These are phyloP conservation scores for Cynocephalus volans DNA, from an alignment of 2,113 vertebrate genomes.

Conservation along the genomic window DNA sequence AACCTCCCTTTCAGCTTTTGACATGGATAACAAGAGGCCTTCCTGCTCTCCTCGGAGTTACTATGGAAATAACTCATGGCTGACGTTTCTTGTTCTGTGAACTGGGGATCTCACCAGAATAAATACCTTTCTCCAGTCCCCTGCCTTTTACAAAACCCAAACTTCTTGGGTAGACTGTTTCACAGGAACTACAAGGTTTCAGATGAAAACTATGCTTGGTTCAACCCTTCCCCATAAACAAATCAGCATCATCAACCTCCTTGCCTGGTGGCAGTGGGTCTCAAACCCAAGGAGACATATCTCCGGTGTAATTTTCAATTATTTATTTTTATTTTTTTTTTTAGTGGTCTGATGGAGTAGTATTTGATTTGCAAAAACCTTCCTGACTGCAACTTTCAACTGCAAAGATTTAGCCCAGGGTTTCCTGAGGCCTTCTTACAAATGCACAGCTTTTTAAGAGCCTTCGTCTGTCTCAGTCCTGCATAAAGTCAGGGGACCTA, in stretches of 20 bases:
- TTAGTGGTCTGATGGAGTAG: neutral
- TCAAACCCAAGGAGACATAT: neutral
- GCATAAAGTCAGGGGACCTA: neutral
- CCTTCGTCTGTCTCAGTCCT: neutral
- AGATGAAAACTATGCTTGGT: neutral
- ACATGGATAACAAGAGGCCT: neutral
- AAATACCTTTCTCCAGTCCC: neutral
- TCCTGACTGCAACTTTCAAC: neutral
- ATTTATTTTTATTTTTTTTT: neutral
- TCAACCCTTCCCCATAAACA: neutral
- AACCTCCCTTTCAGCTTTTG: slow-evolving; percentile 41
- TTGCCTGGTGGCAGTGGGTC: neutral
- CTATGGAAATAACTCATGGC: neutral
- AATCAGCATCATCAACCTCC: neutral
- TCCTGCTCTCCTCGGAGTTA: neutral
- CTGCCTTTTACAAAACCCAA: slow-evolving; percentile 43
- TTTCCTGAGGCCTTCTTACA: neutral
- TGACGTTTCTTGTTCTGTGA: slow-evolving; percentile 3
- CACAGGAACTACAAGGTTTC: neutral
- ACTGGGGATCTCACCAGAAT: neutral
- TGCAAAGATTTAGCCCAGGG: neutral
- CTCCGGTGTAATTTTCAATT: neutral
- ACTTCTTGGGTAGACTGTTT: neutral
- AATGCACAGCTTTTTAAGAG: slow-evolving; percentile 20
- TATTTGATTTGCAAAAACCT: slow-evolving; percentile 16